Conservation (phyloP, 2,888 invertebrate species). For the Orthonevra nobilis region DNA sequence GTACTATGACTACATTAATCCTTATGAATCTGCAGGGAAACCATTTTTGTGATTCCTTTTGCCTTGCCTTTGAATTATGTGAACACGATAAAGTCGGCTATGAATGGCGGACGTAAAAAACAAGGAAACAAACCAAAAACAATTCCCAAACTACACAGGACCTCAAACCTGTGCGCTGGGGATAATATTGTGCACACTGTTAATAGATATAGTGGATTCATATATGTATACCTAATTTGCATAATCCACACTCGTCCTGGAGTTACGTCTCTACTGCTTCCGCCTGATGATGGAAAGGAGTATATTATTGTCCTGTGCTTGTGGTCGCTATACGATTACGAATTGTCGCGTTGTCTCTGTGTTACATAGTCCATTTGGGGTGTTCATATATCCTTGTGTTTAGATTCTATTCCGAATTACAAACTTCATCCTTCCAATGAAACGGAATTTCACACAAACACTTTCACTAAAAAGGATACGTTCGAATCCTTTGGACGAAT, state of each 20-base stretch:
- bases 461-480: not conserved
- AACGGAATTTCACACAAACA: not conserved
- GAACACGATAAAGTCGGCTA: conserved; percentile 14
- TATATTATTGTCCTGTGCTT: too few relatives aligned
- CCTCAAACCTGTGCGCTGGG: not conserved
- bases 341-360: conserved; percentile 1
- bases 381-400: conserved; percentile 30
- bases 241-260: conserved; percentile 52
- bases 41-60: not conserved
- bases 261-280: conserved; percentile 4
- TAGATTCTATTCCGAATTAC: conserved; percentile 26
- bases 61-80: conserved; percentile 5
- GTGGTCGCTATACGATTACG: conserved; percentile 12
- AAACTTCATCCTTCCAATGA: conserved; percentile 15
- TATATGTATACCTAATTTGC: conserved; percentile 51
- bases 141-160: too few relatives aligned
- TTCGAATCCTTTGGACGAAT: not conserved
- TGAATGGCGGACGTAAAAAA: not conserved
- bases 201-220: conserved; percentile 40
- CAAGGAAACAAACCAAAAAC: not conserved
- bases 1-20: conserved; percentile 6
- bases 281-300: not conserved
- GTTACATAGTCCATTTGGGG: conserved; percentile 24
- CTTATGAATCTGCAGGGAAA: conserved; percentile 30
- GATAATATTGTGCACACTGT: conserved; percentile 45